Evolutionary conservation across 1,140 invertebrate genomes (phyloP).

Genomic region (Cherax quadricarinatus): DNA sequence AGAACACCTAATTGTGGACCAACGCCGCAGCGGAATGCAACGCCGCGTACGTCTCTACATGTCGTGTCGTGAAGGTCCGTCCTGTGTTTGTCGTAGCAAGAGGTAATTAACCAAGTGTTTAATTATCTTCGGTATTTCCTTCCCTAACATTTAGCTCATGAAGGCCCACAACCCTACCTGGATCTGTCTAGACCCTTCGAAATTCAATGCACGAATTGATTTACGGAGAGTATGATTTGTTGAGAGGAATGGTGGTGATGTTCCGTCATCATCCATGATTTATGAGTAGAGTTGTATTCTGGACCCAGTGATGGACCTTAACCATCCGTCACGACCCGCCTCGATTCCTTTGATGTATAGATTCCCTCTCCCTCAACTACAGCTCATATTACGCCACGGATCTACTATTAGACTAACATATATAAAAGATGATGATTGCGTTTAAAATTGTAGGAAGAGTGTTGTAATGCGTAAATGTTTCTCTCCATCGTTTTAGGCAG

Average conservation of each 20-base stretch:
- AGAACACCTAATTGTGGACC: neutral
- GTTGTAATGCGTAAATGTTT: slow-evolving; percentile 36
- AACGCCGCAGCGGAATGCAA: neutral
- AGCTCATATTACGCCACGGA: slow-evolving; percentile 15
- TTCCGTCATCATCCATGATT: slow-evolving; percentile 29
- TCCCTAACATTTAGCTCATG: neutral
- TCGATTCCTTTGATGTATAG: neutral
- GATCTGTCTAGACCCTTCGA: slow-evolving; percentile 54
- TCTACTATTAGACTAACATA: slow-evolving; percentile 53
- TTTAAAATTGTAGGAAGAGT: slow-evolving; percentile 21
- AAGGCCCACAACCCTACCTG: slow-evolving; percentile 35
- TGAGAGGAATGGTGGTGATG: slow-evolving; percentile 44
- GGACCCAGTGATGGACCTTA: neutral
- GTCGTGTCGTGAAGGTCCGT: neutral
- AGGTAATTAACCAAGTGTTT: neutral
- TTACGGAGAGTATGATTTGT: slow-evolving; percentile 48
- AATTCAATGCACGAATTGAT: slow-evolving; percentile 47
- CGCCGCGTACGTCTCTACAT: neutral
- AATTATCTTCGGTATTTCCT: slow-evolving; percentile 26
- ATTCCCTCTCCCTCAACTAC: neutral
- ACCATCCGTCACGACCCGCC: slow-evolving; percentile 43
- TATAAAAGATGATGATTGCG: slow-evolving; percentile 48
- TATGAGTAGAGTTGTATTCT: slow-evolving; percentile 33
- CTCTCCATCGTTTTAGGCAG: slow-evolving; percentile 18
- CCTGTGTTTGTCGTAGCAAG: neutral